Conservation (phyloP, 2,113 vertebrate species). For the Phyllopteryx taeniolatus region DNA sequence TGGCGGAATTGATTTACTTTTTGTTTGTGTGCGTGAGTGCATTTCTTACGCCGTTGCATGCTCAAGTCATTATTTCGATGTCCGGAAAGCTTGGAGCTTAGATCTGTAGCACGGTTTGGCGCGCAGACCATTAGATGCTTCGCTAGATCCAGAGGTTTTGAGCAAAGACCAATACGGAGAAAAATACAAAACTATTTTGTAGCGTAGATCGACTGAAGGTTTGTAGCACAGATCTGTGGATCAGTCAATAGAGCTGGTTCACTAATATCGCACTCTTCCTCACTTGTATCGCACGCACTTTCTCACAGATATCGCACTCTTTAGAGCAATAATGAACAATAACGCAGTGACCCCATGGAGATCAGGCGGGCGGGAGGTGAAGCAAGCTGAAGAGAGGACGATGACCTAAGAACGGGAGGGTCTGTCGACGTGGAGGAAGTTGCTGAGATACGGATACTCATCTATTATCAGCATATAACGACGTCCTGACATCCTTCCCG, state of each 20-base stretch:
- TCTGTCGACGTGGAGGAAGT: too few relatives aligned
- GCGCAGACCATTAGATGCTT: not conserved
- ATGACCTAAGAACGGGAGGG: too few relatives aligned
- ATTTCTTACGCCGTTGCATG: slow-evolving; percentile 32
- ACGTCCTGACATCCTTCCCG: too few relatives aligned
- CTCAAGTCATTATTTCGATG: not conserved
- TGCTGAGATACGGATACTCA: too few relatives aligned
- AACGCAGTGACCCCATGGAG: too few relatives aligned
- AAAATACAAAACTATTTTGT: not conserved
- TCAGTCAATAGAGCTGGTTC: too few relatives aligned
- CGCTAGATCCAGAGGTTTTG: not conserved
- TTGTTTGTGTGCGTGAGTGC: not conserved
- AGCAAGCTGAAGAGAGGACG: too few relatives aligned
- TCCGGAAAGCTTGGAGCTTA: not conserved
- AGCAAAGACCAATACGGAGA: not conserved
- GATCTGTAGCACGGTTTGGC: not conserved
- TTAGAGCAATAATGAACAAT: too few relatives aligned
- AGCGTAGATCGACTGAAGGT: not conserved
- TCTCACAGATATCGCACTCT: too few relatives aligned
- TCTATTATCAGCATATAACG: too few relatives aligned
- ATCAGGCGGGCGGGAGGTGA: too few relatives aligned
- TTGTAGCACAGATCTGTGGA: not conserved
- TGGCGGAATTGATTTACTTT: slow-evolving; percentile 38
- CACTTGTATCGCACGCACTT: not conserved
- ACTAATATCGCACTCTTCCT: not conserved